Evolutionary conservation across 2,888 invertebrate species (phyloP), one percentile per base, ranked within the genome.

Genomic region (Thysanoteuthis rhombus): DNA sequence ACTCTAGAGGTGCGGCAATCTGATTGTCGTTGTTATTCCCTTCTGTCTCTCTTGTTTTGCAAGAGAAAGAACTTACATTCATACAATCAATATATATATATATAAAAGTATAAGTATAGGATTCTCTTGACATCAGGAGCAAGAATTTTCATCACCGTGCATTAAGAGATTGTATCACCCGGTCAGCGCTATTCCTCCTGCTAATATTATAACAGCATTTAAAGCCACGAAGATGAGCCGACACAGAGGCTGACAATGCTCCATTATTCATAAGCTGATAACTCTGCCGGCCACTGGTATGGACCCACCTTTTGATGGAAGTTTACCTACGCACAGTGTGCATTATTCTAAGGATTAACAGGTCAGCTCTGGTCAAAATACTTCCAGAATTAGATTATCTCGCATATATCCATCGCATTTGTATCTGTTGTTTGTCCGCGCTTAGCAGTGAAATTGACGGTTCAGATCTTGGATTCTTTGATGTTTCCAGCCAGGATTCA

Each of bases 241-340:
- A 75, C 75, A n/a, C 36, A 75, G n/a, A 75, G 75, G n/a, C 75
- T 75, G 75, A 75, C 58, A 75, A 75, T n/a, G 75, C n/a, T 75
- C 75, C 75, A 75, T 75, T 75, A 75, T 75, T 75, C 75, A 75
- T 75, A n/a, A 75, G 75, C 75, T 75, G 75, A 75, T 75, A 75
- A 75, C n/a, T 75, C 75, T 75, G 75, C n/a, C 75, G 75, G 75
- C n/a, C 75, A 75, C n/a, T 75, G 75, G 75, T n/a, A 75, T 75
- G n/a, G n/a, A 75, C 75, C 75, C 75, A 75, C 75, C 75, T n/a
- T 75, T 75, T 75, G 75, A 75, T 75, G 75, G 75, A 75, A 75
- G 75, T 75, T 75, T 75, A 75, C 75, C 75, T n/a, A 36, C 75
- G n/a, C 75, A 75, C 75, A 75, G 75, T 19, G 75, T 75, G 75